Evolutionary conservation across 2,888 invertebrate species (phyloP).

Genomic region (Erebia ligea): DNA sequence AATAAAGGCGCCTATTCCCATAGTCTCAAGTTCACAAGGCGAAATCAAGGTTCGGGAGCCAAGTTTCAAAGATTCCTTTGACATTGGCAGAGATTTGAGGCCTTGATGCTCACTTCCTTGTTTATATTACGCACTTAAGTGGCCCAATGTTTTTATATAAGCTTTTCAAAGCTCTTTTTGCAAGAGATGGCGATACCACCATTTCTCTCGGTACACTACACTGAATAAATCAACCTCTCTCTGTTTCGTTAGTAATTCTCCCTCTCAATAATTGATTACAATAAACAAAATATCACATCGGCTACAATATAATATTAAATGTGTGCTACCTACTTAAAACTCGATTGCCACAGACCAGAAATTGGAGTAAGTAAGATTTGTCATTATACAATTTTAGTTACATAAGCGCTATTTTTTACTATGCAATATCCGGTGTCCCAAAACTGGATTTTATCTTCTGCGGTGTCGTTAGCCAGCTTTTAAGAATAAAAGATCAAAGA

Average conservation of each 20-base stretch:
- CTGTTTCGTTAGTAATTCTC: too few species aligned
- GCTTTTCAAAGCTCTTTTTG: too few species aligned
- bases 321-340: constrained; percentile 4
- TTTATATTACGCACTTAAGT: not conserved
- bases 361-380: not conserved
- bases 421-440: constrained; percentile 11
- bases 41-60: constrained; percentile 24
- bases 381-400: constrained; percentile 11
- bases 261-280: not conserved
- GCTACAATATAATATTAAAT: not conserved
- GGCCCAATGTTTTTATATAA: too few species aligned
- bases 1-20: constrained; percentile 25
- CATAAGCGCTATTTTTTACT: constrained; percentile 4
- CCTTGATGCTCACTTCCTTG: constrained; percentile 7
- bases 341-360: constrained; percentile 9
- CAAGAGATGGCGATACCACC: too few species aligned
- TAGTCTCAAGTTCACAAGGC: constrained; percentile 26
- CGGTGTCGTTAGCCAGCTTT: constrained; percentile 5
- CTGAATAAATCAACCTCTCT: not conserved
- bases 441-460: constrained; percentile 16
- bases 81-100: constrained; percentile 13
- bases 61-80: constrained; percentile 13
- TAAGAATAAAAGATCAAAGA: constrained; percentile 10
- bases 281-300: not conserved
- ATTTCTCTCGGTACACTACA: too few species aligned